Evolutionary conservation across 2,888 invertebrate species (phyloP).

Genomic region (Meiosimyza platycephala): DNA sequence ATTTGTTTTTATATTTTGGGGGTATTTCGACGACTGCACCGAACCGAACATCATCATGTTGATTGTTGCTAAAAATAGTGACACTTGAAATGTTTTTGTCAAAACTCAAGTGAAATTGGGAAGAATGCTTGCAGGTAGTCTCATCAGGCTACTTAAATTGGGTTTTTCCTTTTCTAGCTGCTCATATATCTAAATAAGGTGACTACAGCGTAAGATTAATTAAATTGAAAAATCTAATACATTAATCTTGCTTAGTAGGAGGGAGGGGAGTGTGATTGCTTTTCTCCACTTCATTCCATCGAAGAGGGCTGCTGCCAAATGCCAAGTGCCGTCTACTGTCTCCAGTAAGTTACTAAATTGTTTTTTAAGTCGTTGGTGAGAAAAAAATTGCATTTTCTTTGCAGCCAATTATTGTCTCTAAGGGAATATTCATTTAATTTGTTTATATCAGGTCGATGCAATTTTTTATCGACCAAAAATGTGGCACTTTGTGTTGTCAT

Average conservation of each 20-base stretch:
- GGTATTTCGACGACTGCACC: background rate
- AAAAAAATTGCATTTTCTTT: no score
- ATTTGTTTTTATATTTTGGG: constrained; percentile 8
- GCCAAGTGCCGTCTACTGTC: background rate
- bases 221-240: constrained; percentile 60
- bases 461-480: constrained; percentile 36
- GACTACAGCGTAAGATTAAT: constrained; percentile 60
- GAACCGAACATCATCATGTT: no score
- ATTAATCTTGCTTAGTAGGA: constrained; percentile 61
- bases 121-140: no score
- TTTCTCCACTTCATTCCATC: no score
- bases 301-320: background rate
- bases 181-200: constrained; percentile 36
- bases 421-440: no score
- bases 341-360: constrained; percentile 33
- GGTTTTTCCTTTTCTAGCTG: no score
- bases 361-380: constrained; percentile 15
- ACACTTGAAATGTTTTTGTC: constrained; percentile 6
- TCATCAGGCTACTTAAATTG: no score
- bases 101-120: background rate
- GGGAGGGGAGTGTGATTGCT: no score
- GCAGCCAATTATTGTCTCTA: no score
- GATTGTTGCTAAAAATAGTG: constrained; percentile 3
- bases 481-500: constrained; percentile 35
- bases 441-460: constrained; percentile 13